Percentiles rank a stretch among this genome's conserved stretches.
phyloP scores from a whole-genome alignment of 1,140 invertebrate species.

The Epicauta chinensis region DNA sequence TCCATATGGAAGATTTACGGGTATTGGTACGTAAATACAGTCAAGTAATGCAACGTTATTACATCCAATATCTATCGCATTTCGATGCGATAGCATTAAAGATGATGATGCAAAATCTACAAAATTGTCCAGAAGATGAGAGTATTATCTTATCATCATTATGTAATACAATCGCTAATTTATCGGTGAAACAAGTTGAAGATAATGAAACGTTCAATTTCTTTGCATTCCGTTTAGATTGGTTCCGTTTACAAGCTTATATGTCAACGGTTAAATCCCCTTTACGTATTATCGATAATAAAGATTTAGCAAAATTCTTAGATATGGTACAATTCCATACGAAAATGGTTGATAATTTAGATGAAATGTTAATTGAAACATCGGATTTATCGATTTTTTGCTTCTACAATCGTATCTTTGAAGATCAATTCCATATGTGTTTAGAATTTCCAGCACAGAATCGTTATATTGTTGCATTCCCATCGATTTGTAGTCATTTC shows the following conservation, averaged over 20 bases:
- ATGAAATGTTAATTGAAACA: slow-evolving; percentile 93
- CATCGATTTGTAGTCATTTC: slow-evolving; percentile 95
- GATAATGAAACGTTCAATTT: slow-evolving; percentile 97
- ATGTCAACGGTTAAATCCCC: slow-evolving; percentile 80
- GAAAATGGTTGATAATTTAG: slow-evolving; percentile 97
- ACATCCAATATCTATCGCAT: slow-evolving; percentile 92
- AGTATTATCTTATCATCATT: slow-evolving; percentile 89
- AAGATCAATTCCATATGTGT: slow-evolving; percentile 98
- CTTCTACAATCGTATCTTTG: slow-evolving; percentile 95
- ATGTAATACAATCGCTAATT: slow-evolving; percentile 78
- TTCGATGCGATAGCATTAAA: slow-evolving; percentile 92
- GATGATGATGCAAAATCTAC: slow-evolving; percentile 82
- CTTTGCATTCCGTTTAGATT: slow-evolving; percentile 83
- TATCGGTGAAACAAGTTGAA: slow-evolving; percentile 94
- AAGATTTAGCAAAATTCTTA: slow-evolving; percentile 82
- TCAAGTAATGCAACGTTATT: slow-evolving; percentile 96
- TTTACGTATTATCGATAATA: slow-evolving; percentile 78
- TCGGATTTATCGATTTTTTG: slow-evolving; percentile 97
- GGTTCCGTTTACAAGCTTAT: slow-evolving; percentile 95
- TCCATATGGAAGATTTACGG: slow-evolving; percentile 96
- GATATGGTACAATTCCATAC: slow-evolving; percentile 97
- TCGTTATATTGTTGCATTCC: slow-evolving; percentile 95
- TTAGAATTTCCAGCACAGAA: slow-evolving; percentile 97
- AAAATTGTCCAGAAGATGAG: slow-evolving; percentile 89
- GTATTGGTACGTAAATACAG: slow-evolving; percentile 90